These are phyloP conservation scores for Mesoclemmys tuberculata DNA, from an alignment of 2,113 vertebrate genomes.

Conservation along the genomic window DNA sequence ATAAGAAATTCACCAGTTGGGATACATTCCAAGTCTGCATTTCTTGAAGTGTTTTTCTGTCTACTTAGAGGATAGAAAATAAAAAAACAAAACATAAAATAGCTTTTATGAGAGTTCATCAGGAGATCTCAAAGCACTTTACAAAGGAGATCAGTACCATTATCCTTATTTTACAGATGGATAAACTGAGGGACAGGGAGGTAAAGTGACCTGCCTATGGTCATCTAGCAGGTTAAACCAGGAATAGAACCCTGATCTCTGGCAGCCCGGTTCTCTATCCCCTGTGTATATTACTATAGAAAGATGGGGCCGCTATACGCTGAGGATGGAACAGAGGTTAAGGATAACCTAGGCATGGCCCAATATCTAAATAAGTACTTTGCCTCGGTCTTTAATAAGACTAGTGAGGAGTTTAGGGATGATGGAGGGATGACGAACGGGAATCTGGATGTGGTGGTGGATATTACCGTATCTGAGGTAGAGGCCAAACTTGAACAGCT, in stretches of 20 bases:
- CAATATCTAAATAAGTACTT: no score
- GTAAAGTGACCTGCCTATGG: not conserved
- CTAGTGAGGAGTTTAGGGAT: no score
- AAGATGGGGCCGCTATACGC: no score
- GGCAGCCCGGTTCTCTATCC: not conserved
- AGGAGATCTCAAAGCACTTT: not conserved
- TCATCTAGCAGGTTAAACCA: not conserved
- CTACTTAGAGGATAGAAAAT: not conserved
- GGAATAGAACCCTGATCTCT: not conserved
- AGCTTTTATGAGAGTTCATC: not conserved
- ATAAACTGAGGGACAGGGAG: not conserved
- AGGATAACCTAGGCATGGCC: no score
- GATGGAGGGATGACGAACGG: no score
- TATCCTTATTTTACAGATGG: not conserved
- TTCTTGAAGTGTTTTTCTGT: not conserved
- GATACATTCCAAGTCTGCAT: fast-evolving
- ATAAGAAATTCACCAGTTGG: not conserved
- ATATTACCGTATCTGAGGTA: no score
- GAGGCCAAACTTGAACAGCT: no score
- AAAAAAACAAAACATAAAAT: not conserved
- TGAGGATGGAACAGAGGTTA: no score
- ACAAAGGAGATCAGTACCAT: not conserved
- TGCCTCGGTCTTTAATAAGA: no score
- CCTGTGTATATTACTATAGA: not conserved
- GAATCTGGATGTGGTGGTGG: no score